Evolutionary conservation across 2,888 invertebrate genomes (phyloP).

Genomic region (Volucella zonaria): DNA sequence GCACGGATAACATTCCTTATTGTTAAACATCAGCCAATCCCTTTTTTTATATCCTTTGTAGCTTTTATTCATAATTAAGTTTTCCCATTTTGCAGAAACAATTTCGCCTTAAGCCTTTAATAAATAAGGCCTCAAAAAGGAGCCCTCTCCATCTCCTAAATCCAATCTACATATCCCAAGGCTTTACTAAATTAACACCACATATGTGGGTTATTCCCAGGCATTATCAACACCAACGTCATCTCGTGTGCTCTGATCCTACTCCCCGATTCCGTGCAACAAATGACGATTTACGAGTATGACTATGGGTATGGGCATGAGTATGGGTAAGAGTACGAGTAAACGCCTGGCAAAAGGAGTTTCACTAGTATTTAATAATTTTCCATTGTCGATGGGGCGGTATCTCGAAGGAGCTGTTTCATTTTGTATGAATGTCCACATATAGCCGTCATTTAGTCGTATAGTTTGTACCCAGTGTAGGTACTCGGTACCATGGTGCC

Average conservation of each 20-base stretch:
- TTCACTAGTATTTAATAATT: conserved; percentile 25
- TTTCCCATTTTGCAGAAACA: conserved; percentile 5
- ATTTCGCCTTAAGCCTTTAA: neutral
- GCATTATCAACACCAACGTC: conserved; percentile 43
- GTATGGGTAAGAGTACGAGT: too few relatives aligned
- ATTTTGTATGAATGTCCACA: neutral
- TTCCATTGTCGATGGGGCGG: neutral
- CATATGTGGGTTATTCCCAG: conserved; percentile 34
- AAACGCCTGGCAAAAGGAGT: neutral
- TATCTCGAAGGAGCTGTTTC: conserved; percentile 34
- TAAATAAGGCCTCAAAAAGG: neutral
- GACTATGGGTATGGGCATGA: too few relatives aligned
- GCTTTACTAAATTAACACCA: conserved; percentile 50
- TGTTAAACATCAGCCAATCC: too few relatives aligned
- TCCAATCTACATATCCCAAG: neutral
- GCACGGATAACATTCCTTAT: too few relatives aligned
- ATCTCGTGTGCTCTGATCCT: neutral
- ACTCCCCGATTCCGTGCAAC: conserved; percentile 39
- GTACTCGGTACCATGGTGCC: too few relatives aligned
- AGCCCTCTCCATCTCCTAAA: neutral
- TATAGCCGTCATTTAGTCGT: conserved; percentile 9
- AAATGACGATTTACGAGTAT: conserved; percentile 28
- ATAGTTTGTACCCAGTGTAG: too few relatives aligned
- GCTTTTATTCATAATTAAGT: conserved; percentile 2
- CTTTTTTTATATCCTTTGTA: neutral